Percentiles rank a stretch among this genome's conserved stretches.
Evolutionary conservation across 2,888 invertebrate species (phyloP).

Genomic region (Autographa gamma): DNA sequence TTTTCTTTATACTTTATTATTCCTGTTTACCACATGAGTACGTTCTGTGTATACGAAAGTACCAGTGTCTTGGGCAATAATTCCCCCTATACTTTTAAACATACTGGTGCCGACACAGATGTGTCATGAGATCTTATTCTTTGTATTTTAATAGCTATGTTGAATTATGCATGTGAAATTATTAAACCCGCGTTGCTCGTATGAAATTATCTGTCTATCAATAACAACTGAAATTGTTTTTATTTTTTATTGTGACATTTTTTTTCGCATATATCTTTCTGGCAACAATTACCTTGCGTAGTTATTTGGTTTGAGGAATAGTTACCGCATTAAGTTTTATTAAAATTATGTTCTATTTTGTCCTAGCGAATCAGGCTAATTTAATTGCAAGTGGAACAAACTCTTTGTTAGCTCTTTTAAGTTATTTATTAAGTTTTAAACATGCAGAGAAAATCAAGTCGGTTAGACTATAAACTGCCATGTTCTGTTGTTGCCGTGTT

Average conservation of each 20-base stretch:
- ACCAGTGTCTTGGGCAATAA: slow-evolving; percentile 67
- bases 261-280: too few species aligned
- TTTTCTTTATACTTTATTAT: slow-evolving; percentile 71
- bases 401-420: too few species aligned
- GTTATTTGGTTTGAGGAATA: background rate
- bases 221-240: slow-evolving; percentile 12
- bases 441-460: background rate
- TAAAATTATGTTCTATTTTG: too few species aligned
- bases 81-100: slow-evolving; percentile 75
- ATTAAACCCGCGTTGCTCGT: slow-evolving; percentile 20
- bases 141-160: slow-evolving; percentile 59
- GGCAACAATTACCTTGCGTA: background rate
- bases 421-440: background rate
- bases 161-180: slow-evolving; percentile 61
- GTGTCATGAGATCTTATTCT: slow-evolving; percentile 66
- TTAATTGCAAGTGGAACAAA: too few species aligned
- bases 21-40: slow-evolving; percentile 77
- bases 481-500: background rate
- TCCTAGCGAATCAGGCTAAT: too few species aligned
- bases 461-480: background rate
- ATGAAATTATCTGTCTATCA: slow-evolving; percentile 19
- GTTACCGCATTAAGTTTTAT: too few species aligned
- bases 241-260: background rate
- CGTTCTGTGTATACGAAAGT: slow-evolving; percentile 61
- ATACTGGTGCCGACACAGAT: slow-evolving; percentile 73